Base-by-base conservation (phyloP, 2,888 invertebrate genomes). In the Lasioglossum villosulum region DNA sequence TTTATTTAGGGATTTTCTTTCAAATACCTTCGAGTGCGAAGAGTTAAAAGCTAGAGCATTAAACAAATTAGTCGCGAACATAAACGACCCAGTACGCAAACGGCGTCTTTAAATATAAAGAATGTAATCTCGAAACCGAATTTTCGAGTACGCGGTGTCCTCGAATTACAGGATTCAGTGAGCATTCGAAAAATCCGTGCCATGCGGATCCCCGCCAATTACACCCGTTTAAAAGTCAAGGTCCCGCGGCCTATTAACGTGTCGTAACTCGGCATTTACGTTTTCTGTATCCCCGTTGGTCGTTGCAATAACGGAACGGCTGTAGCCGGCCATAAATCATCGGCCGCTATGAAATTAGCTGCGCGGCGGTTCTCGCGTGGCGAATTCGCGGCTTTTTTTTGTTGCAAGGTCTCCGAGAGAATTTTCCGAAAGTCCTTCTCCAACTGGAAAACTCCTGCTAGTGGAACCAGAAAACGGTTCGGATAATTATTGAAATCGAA, bases 261-360 rank as follows among this genome's bases (percentile, higher is more conserved):
- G 78, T 84, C 78, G 84, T 73, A 48, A 66, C 70, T 78, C 70
- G 78, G 84, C 78, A 72, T 84, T 84, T 84, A 84, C 84, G 78
- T 71, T 75, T 52, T 70, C 70, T 34, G 34, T 78, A 84, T 84
- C 63, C 84, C 48, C 63, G 84, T 84, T 84, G 77, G 76, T 84
- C 84, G 84, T 56, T 56, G 84, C 78, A 78, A 84, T 84, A 84
- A 84, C 84, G 83, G 83, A 84, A 84, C 83, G 84, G 84, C 84
- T 63, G 68, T 23, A 23, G 63, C 75, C 42, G 78, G 63, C 85
- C 84, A 84, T 84, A 84, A 84, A 84, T 84, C 84, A 84, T 84
- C 84, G 78, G 71, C 78, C 78, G 78, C 84, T 75, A 75, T 84
- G 84, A 77, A 84, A 84, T 84, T 84, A 84, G 84, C 84, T 30